These are phyloP conservation scores for Gobio gobio DNA, from an alignment of 2,113 vertebrate genomes.

Conservation along the genomic window DNA sequence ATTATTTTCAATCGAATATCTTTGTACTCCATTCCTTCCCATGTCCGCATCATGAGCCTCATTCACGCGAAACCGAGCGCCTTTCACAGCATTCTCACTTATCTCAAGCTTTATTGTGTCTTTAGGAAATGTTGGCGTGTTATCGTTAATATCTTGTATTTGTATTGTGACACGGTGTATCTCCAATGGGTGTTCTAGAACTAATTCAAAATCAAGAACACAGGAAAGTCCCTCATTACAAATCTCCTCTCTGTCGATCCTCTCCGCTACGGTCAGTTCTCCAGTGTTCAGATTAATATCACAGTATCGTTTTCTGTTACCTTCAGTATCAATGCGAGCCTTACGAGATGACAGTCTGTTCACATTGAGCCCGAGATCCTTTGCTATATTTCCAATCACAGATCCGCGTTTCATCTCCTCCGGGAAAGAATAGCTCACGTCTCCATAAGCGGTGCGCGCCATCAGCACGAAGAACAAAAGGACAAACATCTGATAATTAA, in stretches of 20 bases:
- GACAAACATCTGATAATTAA: not conserved
- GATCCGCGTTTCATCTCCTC: conserved; percentile 70
- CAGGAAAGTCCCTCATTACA: conserved; percentile 56
- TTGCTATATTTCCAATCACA: conserved; percentile 69
- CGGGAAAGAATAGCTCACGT: conserved; percentile 65
- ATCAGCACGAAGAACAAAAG: conserved; percentile 26
- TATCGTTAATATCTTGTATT: conserved; percentile 69
- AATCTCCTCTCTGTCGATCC: conserved; percentile 72
- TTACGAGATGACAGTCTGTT: conserved; percentile 55
- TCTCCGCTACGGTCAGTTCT: conserved; percentile 68
- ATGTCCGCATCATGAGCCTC: conserved; percentile 67
- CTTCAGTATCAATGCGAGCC: conserved; percentile 61
- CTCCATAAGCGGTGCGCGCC: conserved; percentile 31
- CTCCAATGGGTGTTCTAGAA: conserved; percentile 60
- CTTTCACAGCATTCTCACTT: conserved; percentile 66
- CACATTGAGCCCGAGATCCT: conserved; percentile 68
- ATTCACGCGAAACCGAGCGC: conserved; percentile 67
- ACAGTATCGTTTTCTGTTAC: conserved; percentile 65
- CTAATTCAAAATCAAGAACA: conserved; percentile 50
- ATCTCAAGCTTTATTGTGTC: conserved; percentile 67
- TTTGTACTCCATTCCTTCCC: conserved; percentile 76
- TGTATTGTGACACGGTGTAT: conserved; percentile 40
- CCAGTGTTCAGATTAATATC: conserved; percentile 70
- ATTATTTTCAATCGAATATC: conserved; percentile 69
- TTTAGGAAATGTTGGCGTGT: conserved; percentile 63